Percentiles rank a stretch among this genome's conserved stretches.
Conservation (phyloP, 2,888 invertebrate species). For the Nephrotoma guestfalica region DNA sequence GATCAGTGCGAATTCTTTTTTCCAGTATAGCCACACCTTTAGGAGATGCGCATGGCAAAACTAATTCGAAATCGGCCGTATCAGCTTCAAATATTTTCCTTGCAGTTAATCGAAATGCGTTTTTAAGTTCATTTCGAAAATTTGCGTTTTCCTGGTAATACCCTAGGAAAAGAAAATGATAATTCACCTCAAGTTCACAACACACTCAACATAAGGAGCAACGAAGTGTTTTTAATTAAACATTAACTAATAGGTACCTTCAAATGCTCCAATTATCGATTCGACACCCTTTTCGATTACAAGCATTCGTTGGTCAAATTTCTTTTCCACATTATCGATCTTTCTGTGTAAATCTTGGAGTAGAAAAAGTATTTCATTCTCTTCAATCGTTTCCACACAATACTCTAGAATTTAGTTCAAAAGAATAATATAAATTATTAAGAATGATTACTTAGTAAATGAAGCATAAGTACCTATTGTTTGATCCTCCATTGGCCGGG, state of each 20-base stretch:
- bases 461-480: not conserved
- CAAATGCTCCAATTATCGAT: not conserved
- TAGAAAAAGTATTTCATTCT: not conserved
- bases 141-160: not conserved
- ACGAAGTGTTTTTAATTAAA: not conserved
- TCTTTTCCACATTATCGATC: not conserved
- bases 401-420: not conserved
- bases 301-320: not conserved
- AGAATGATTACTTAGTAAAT: not conserved
- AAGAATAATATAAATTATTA: not conserved
- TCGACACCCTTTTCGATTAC: not conserved
- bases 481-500: not conserved
- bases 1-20: not conserved
- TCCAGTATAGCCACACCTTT: not conserved
- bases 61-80: not conserved
- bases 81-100: not conserved
- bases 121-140: slow-evolving; percentile 2
- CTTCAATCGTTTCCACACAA: not conserved
- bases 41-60: not conserved
- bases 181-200: too few relatives aligned
- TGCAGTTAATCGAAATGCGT: not conserved
- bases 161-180: not conserved
- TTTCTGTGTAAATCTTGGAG: not conserved
- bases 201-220: not conserved
- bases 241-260: not conserved